Percentiles rank a stretch among this genome's conserved stretches.
phyloP scores from a whole-genome alignment of 2,888 invertebrate genomes.

The Agrilus biguttatus region DNA sequence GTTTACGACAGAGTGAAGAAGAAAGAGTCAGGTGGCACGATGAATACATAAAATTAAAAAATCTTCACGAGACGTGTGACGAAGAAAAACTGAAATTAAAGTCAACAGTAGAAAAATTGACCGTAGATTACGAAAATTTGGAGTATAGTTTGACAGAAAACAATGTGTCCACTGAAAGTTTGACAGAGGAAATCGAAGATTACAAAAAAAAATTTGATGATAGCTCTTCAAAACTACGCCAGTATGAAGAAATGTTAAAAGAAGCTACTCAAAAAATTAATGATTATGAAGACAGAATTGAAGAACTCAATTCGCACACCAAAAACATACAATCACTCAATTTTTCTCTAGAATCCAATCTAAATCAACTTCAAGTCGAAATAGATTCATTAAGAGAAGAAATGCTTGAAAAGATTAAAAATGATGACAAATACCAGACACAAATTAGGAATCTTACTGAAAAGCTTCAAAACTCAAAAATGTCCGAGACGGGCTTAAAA shows the following conservation, averaged over 20 bases:
- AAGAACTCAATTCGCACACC: slow-evolving; percentile 20
- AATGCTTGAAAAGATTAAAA: slow-evolving; percentile 18
- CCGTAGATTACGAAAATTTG: slow-evolving; percentile 26
- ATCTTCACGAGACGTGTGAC: slow-evolving; percentile 32
- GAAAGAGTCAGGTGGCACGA: slow-evolving; percentile 42
- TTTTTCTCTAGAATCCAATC: slow-evolving; percentile 15
- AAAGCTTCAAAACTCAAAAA: slow-evolving; percentile 28
- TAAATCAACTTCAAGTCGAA: slow-evolving; percentile 18
- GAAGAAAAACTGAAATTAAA: slow-evolving; percentile 25
- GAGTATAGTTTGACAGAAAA: slow-evolving; percentile 30
- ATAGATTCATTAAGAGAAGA: slow-evolving; percentile 20
- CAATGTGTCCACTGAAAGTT: slow-evolving; percentile 29
- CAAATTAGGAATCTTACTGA: slow-evolving; percentile 21
- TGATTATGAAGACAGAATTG: slow-evolving; percentile 19
- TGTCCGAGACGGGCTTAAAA: slow-evolving; percentile 24
- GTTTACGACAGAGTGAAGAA: slow-evolving; percentile 10
- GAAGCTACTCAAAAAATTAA: slow-evolving; percentile 21
- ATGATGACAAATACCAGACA: slow-evolving; percentile 13
- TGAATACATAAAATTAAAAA: slow-evolving; percentile 42
- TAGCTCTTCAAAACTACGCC: too few relatives aligned
- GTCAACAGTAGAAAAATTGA: slow-evolving; percentile 32
- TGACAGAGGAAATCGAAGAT: slow-evolving; percentile 26
- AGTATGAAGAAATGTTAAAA: slow-evolving; percentile 23
- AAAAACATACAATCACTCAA: slow-evolving; percentile 13
- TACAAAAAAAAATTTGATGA: slow-evolving; percentile 19